Percentiles rank a stretch among this genome's conserved stretches.
These are phyloP conservation scores for Luscinia luscinia DNA, from an alignment of 2,797 vertebrate genomes.

Conservation along the genomic window DNA sequence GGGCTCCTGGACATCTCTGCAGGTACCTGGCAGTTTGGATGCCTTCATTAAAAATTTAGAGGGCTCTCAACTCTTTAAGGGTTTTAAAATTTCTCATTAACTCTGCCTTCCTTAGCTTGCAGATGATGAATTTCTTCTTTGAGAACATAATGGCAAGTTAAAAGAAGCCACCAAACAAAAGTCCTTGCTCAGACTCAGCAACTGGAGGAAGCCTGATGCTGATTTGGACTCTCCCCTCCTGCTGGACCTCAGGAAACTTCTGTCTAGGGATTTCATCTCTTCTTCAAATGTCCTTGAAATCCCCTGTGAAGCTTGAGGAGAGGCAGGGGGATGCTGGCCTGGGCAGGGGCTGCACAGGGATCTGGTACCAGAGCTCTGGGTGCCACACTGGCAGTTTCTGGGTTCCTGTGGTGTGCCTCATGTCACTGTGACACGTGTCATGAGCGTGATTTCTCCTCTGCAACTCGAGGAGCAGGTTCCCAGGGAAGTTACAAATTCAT, in stretches of 20 bases:
- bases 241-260: background rate
- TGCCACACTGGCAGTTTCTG: accelerated
- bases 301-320: background rate
- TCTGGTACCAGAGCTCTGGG: background rate
- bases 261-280: background rate
- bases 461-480: background rate
- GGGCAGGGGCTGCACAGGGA: background rate
- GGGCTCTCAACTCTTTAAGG: conserved; percentile 45
- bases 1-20: background rate
- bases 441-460: background rate
- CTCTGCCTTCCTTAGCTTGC: conserved; percentile 30
- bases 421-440: background rate
- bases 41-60: conserved; percentile 63
- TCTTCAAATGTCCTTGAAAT: background rate
- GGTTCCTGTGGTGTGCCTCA: background rate
- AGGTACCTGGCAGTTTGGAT: background rate
- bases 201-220: background rate
- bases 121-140: conserved; percentile 28
- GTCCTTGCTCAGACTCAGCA: background rate
- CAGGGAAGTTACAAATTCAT: background rate
- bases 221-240: background rate
- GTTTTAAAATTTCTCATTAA: conserved; percentile 59
- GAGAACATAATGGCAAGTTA: conserved; percentile 29
- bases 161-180: background rate
- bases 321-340: background rate